These are phyloP conservation scores for Gallinago undulata DNA, from an alignment of 2,113 vertebrate genomes.

Conservation along the genomic window DNA sequence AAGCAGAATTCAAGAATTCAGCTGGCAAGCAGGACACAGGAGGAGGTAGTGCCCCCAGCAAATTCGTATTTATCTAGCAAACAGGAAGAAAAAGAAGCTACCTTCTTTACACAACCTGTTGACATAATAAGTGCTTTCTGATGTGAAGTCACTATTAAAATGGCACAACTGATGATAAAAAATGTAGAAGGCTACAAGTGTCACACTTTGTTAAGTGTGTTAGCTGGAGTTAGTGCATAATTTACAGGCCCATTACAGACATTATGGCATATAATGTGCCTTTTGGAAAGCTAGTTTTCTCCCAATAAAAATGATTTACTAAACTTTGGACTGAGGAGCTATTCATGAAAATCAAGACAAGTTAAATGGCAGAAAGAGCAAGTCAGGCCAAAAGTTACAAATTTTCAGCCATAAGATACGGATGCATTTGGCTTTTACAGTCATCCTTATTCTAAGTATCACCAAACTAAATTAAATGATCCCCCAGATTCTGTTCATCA, in stretches of 20 bases:
- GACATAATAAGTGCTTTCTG: neutral
- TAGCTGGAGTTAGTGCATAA: neutral
- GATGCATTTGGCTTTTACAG: neutral
- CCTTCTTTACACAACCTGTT: neutral
- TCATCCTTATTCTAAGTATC: neutral
- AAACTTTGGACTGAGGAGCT: neutral
- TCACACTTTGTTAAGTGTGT: neutral
- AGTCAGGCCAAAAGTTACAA: neutral
- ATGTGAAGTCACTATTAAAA: neutral
- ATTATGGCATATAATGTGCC: fast-evolving
- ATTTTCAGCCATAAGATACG: neutral
- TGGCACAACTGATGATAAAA: neutral
- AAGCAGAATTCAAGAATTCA: neutral
- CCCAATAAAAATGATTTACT: neutral
- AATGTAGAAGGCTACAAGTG: neutral
- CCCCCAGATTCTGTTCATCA: neutral
- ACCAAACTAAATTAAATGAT: neutral
- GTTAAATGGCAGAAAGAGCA: neutral
- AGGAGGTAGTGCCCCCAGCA: neutral
- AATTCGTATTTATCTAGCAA: neutral
- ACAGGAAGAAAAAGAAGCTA: neutral
- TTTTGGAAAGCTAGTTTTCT: neutral
- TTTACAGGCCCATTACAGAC: neutral
- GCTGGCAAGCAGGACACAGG: neutral
- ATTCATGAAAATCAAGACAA: neutral